phyloP scores from a whole-genome alignment of 2,888 invertebrate species.

The Bombyx huttoni region DNA sequence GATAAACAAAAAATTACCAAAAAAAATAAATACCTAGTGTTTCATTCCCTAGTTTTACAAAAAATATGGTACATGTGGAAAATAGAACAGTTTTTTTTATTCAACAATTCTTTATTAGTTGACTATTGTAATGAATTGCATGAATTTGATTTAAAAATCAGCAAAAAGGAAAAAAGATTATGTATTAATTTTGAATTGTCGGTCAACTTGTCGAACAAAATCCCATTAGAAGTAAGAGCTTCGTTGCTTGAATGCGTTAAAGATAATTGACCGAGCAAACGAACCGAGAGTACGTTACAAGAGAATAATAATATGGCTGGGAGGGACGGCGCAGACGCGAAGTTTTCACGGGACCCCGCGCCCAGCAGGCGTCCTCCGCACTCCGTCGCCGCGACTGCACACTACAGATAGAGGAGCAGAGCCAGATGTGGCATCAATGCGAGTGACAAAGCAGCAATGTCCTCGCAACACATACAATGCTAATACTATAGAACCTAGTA shows the following conservation, averaged over 20 bases:
- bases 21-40: too few relatives aligned
- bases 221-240: conserved; percentile 1
- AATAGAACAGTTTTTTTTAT: too few relatives aligned
- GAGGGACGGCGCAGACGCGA: conserved; percentile 48
- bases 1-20: too few relatives aligned
- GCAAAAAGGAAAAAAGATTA: too few relatives aligned
- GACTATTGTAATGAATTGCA: too few relatives aligned
- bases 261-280: conserved; percentile 57
- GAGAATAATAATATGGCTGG: conserved; percentile 35
- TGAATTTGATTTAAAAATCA: too few relatives aligned
- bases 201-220: conserved; percentile 1
- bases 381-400: conserved; percentile 28
- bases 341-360: conserved; percentile 32
- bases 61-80: too few relatives aligned
- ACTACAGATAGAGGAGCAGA: conserved; percentile 25
- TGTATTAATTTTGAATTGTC: not conserved
- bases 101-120: too few relatives aligned
- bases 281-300: conserved; percentile 47
- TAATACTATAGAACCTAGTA: conserved; percentile 16
- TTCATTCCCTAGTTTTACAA: too few relatives aligned
- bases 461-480: conserved; percentile 32
- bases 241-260: conserved; percentile 33
- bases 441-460: conserved; percentile 22
- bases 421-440: conserved; percentile 35
- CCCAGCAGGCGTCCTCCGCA: conserved; percentile 28